These are phyloP conservation scores for Plagiodera versicolora DNA, from an alignment of 2,888 invertebrate genomes.

Conservation along the genomic window DNA sequence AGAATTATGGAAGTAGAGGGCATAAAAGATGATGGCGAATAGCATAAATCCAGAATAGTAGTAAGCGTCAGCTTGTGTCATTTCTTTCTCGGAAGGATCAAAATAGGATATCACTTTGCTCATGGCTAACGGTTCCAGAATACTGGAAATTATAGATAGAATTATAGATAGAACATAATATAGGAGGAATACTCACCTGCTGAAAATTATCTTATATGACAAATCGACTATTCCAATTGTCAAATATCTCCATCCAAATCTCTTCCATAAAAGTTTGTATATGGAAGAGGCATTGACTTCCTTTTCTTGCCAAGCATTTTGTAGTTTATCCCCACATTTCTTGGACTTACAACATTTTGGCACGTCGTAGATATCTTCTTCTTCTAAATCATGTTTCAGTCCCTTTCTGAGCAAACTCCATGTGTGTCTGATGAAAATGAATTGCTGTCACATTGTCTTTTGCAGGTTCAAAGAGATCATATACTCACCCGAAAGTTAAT, in stretches of 20 bases:
- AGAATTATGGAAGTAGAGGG: slow-evolving; percentile 71
- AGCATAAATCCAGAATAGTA: slow-evolving; percentile 73
- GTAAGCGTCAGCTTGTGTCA: slow-evolving; percentile 59
- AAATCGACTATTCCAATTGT: slow-evolving; percentile 36
- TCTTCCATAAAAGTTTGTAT: slow-evolving; percentile 31
- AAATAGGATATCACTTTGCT: slow-evolving; percentile 44
- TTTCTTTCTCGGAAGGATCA: slow-evolving; percentile 32
- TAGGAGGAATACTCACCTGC: slow-evolving; percentile 30
- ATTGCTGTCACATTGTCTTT: not conserved
- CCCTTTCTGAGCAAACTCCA: slow-evolving; percentile 61
- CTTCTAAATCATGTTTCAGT: slow-evolving; percentile 64
- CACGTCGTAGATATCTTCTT: slow-evolving; percentile 61
- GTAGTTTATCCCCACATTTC: slow-evolving; percentile 37
- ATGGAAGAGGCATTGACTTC: slow-evolving; percentile 24
- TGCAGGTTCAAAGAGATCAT: too few relatives aligned
- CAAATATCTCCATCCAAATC: slow-evolving; percentile 37
- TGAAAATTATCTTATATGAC: slow-evolving; percentile 29
- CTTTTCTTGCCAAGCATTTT: slow-evolving; percentile 30
- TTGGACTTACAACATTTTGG: slow-evolving; percentile 31
- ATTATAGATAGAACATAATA: not conserved
- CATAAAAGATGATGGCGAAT: slow-evolving; percentile 68
- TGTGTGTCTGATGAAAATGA: slow-evolving; percentile 30
- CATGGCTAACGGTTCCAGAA: slow-evolving; percentile 40
- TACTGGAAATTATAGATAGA: slow-evolving; percentile 32
- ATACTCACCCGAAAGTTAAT: slow-evolving; percentile 67